Conservation (phyloP, 2,113 vertebrate genomes). For the Monarcha castaneiventris region DNA sequence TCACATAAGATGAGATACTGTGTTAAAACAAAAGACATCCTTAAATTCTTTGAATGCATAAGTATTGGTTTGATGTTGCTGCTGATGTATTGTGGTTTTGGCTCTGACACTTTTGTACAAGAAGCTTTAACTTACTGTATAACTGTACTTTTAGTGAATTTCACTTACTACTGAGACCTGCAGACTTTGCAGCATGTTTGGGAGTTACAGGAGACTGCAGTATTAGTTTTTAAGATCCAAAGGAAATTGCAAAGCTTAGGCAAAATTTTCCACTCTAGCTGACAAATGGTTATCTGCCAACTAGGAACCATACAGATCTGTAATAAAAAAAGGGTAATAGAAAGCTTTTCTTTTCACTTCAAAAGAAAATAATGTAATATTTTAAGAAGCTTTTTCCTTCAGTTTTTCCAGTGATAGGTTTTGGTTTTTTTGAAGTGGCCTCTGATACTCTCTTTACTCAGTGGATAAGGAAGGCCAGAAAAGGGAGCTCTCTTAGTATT, state of each 20-base stretch:
- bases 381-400: not conserved
- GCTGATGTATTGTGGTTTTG: not conserved
- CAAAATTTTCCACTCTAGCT: not conserved
- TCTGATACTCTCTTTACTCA: not conserved
- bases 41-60: not conserved
- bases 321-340: not conserved
- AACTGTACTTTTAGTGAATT: not conserved
- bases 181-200: not conserved
- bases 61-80: not conserved
- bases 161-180: not conserved
- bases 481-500: not conserved
- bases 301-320: not conserved
- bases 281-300: not conserved
- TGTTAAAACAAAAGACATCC: not conserved
- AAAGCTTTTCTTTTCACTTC: not conserved
- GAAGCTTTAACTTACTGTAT: not conserved
- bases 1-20: not conserved
- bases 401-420: accelerated
- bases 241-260: not conserved
- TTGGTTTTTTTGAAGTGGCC: not conserved
- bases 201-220: not conserved
- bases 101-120: not conserved
- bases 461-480: not conserved
- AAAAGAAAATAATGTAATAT: not conserved
- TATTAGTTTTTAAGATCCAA: not conserved